phyloP scores from a whole-genome alignment of 2,113 vertebrate species.

The Carlito syrichta region DNA sequence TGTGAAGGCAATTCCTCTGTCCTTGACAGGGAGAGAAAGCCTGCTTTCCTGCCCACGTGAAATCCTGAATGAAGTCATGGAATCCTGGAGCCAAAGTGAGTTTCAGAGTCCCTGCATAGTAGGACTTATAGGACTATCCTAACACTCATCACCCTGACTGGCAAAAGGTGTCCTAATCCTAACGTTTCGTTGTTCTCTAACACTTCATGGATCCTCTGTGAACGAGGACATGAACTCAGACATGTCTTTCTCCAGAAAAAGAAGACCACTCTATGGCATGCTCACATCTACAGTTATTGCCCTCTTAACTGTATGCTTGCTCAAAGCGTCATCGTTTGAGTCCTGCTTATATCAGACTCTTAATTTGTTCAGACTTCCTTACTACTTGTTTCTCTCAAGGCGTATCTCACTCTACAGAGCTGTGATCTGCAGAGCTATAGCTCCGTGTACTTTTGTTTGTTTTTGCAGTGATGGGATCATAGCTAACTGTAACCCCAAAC shows the following conservation, averaged over 20 bases:
- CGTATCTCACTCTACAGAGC: neutral
- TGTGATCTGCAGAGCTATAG: neutral
- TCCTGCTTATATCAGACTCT: neutral
- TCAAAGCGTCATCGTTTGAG: neutral
- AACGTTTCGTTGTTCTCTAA: rapidly evolving
- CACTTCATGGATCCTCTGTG: neutral
- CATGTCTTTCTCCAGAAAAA: neutral
- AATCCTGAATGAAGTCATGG: neutral
- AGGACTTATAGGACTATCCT: neutral
- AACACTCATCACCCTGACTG: too few species aligned
- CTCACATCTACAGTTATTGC: neutral
- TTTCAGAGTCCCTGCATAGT: neutral
- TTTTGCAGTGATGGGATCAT: too few species aligned
- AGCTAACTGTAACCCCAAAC: too few species aligned
- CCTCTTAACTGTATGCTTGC: neutral
- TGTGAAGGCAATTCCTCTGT: neutral
- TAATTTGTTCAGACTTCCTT: neutral
- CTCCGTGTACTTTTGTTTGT: too few species aligned
- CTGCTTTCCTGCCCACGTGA: neutral
- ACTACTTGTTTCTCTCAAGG: neutral
- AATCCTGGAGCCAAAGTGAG: neutral
- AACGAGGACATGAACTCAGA: neutral
- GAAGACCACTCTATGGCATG: neutral
- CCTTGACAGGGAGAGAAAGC: neutral
- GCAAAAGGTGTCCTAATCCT: neutral